These are phyloP conservation scores for Acholoe squamosa DNA, from an alignment of 2,888 invertebrate genomes.

Conservation along the genomic window DNA sequence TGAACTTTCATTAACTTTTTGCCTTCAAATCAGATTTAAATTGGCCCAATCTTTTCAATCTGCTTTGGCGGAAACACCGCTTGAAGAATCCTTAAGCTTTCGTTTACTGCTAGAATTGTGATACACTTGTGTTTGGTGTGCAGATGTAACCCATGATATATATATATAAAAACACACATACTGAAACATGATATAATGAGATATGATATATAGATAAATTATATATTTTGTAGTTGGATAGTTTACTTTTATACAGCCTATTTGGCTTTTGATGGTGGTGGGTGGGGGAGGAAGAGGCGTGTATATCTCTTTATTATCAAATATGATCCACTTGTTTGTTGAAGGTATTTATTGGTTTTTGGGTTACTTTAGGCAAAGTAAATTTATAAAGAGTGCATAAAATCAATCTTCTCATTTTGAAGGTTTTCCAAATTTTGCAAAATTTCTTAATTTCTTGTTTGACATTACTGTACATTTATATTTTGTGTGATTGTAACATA, in stretches of 20 bases:
- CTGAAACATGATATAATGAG: neutral
- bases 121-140: neutral
- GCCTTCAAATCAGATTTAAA: neutral
- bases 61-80: too few species aligned
- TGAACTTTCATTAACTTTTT: neutral
- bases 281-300: slow-evolving; percentile 9
- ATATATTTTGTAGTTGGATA: slow-evolving; percentile 48
- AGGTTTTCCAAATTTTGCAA: too few species aligned
- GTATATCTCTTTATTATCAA: neutral
- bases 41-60: too few species aligned
- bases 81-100: neutral
- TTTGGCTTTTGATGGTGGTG: slow-evolving; percentile 9
- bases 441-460: too few species aligned
- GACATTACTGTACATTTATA: too few species aligned
- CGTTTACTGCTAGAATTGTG: slow-evolving; percentile 33
- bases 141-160: slow-evolving; percentile 18
- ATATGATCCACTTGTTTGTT: neutral
- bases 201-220: slow-evolving; percentile 29
- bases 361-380: neutral
- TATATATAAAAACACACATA: neutral
- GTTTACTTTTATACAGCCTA: slow-evolving; percentile 49
- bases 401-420: too few species aligned
- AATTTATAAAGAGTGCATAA: neutral
- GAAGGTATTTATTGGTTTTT: neutral
- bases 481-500: too few species aligned